Evolutionary conservation across 2,113 vertebrate species (phyloP), one percentile per base, ranked within the genome.

Genomic region (Salvator merianae): DNA sequence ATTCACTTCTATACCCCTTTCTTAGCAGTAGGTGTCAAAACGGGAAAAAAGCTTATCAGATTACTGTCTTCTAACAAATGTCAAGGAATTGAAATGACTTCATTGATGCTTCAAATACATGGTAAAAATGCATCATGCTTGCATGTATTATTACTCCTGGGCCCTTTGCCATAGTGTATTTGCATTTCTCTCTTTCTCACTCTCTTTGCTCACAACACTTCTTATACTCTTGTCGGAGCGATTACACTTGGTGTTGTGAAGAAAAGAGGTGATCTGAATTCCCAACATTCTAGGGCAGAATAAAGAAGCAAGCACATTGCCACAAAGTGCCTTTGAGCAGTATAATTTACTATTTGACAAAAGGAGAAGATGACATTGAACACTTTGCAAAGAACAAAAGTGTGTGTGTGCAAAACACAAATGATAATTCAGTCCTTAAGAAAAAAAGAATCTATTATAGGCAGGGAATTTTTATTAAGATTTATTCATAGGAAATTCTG

Each of bases 291-390:
- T 86, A 81, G 68, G 84, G 84, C 73, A 73, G 90, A 95, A 95
- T 90, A 94, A 96, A 94, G 85, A 81, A 92, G 82, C 86, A 93
- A 93, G 93, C 79, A 91, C 77, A 92, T 87, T 91, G 88, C 32
- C 73, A 94, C 90, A 94, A 95, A 95, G 91, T 80, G 82, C 85
- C 90, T 95, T 95, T 95, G 92, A 95, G 90, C 65, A 91, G 86
- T 85, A 94, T 91, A 95, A 95, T 93, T 94, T 95, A 90, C 79
- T 92, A 91, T 92, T 71, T 83, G 86, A 94, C 80, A 94, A 94
- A 93, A 93, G 90, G 22, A 68, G 88, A 93, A 90, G 92, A 88
- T 91, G 93, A 93, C 90, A 94, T 72, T 90, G 86, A 94, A n/a
- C n/a, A 88, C 79, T 91, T 81, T 71, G 88, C 82, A 91, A 88